phyloP scores from a whole-genome alignment of 2,113 vertebrate genomes.

The Calidris pugnax region DNA sequence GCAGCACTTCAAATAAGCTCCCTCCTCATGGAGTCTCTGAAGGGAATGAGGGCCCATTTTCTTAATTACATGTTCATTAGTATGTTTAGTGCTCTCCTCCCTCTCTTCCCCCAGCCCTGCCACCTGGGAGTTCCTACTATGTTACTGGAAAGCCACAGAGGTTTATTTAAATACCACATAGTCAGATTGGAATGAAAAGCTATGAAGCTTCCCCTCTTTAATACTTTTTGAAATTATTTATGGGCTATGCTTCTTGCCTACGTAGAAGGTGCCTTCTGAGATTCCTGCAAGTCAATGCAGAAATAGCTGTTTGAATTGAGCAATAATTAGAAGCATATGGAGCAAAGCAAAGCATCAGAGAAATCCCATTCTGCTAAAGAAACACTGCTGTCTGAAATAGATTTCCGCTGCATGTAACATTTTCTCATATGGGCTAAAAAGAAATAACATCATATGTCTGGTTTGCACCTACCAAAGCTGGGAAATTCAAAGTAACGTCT shows the following conservation, averaged over 20 bases:
- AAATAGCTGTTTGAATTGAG: conserved; percentile 67
- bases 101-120: conserved; percentile 44
- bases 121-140: conserved; percentile 63
- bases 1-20: conserved; percentile 45
- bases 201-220: conserved; percentile 56
- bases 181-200: conserved; percentile 55
- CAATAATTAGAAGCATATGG: conserved; percentile 68
- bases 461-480: conserved; percentile 51
- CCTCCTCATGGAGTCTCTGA: conserved; percentile 43
- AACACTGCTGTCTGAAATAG: conserved; percentile 60
- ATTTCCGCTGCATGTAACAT: conserved; percentile 59
- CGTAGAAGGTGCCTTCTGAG: conserved; percentile 50
- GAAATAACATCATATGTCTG: conserved; percentile 46
- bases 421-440: conserved; percentile 36
- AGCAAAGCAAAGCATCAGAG: conserved; percentile 59
- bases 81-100: conserved; percentile 69
- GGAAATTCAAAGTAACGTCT: conserved; percentile 24
- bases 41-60: conserved; percentile 64
- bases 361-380: conserved; percentile 63
- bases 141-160: conserved; percentile 61
- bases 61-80: conserved; percentile 71
- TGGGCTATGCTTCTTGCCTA: conserved; percentile 42
- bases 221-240: conserved; percentile 71
- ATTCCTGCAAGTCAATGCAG: conserved; percentile 64
- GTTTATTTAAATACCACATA: conserved; percentile 63